Evolutionary conservation across 2,888 invertebrate genomes (phyloP).

Genomic region (Amphipyra tragopoginis): DNA sequence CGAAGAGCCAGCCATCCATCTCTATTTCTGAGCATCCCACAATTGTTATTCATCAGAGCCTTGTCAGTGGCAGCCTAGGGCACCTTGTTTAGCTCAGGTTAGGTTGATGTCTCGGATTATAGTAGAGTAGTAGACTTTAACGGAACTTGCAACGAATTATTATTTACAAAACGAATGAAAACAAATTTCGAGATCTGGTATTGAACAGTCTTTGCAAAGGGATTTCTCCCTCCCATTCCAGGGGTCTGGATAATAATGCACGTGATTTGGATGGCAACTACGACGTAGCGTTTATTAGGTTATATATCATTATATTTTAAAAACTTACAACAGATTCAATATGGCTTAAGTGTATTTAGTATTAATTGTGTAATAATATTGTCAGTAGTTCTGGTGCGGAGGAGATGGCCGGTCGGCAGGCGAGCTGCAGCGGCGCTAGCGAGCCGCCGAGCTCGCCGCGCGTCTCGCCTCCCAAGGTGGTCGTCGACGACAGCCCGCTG

Average conservation of each 20-base stretch:
- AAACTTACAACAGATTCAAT: not conserved
- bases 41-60: too few relatives aligned
- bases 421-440: slow-evolving; percentile 85
- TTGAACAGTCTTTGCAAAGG: not conserved
- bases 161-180: not conserved
- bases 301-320: slow-evolving; percentile 10
- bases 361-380: slow-evolving; percentile 26
- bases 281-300: not conserved
- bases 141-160: too few relatives aligned
- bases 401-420: slow-evolving; percentile 86
- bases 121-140: too few relatives aligned
- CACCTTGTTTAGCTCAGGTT: too few relatives aligned
- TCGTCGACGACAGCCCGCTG: slow-evolving; percentile 98
- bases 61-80: too few relatives aligned
- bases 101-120: too few relatives aligned
- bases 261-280: not conserved
- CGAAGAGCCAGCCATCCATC: too few relatives aligned
- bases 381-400: slow-evolving; percentile 82
- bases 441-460: slow-evolving; percentile 88
- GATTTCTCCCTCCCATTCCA: not conserved
- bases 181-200: not conserved
- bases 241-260: too few relatives aligned
- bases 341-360: slow-evolving; percentile 14
- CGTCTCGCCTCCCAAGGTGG: slow-evolving; percentile 96
- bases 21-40: too few relatives aligned